Conservation (phyloP, 1,140 invertebrate species). For the Pseudomyrmex flavicornis region DNA sequence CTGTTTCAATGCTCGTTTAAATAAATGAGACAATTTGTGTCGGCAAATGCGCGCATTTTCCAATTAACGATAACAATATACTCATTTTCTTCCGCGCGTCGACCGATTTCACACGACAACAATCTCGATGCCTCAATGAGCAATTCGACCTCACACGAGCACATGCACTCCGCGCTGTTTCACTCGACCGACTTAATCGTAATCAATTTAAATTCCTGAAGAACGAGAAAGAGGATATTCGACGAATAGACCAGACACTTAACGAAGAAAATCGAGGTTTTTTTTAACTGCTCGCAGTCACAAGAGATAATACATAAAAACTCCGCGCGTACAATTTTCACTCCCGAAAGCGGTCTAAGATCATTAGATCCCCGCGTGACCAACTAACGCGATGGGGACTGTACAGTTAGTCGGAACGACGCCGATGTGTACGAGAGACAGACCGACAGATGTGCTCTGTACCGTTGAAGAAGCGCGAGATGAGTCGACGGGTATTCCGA, state of each 20-base stretch:
- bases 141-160: background rate
- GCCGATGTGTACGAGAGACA: conserved; percentile 39
- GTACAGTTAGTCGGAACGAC: conserved; percentile 53
- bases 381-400: conserved; percentile 10
- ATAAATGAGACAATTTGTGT: background rate
- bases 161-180: background rate
- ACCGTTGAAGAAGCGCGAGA: conserved; percentile 50
- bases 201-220: background rate
- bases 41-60: background rate
- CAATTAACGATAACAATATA: conserved; percentile 21
- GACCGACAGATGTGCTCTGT: conserved; percentile 32
- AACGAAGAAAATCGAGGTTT: no score
- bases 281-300: no score
- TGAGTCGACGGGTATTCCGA: conserved; percentile 38
- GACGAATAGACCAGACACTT: no score
- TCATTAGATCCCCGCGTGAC: background rate
- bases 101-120: conserved; percentile 23
- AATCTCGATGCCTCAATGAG: conserved; percentile 18
- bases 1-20: background rate
- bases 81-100: background rate
- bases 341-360: background rate
- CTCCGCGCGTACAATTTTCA: background rate
- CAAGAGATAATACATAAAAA: background rate
- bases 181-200: background rate
- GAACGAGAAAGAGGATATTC: no score